These are phyloP conservation scores for Lepidurus packardi DNA, from an alignment of 1,140 invertebrate species.

Conservation along the genomic window DNA sequence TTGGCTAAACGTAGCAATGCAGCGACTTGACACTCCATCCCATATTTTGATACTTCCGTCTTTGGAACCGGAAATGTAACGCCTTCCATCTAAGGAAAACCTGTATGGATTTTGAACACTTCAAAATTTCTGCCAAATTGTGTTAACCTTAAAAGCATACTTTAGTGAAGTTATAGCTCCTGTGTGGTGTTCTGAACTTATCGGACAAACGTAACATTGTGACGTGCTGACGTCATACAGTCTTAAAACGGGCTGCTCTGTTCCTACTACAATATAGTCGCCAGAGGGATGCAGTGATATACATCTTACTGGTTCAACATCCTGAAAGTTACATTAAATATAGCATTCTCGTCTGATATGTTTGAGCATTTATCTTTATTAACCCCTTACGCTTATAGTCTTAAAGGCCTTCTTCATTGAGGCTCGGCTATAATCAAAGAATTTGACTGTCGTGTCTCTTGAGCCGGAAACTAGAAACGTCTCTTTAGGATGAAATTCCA, in stretches of 20 bases:
- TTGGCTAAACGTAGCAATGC: constrained; percentile 85
- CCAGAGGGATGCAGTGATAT: constrained; percentile 92
- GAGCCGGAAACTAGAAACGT: constrained; percentile 91
- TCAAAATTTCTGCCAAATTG: not conserved
- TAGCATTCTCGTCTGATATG: not conserved
- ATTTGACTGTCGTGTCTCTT: constrained; percentile 84
- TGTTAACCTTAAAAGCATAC: constrained; percentile 36
- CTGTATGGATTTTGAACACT: constrained; percentile 37
- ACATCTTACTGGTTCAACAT: constrained; percentile 80
- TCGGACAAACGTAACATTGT: constrained; percentile 89
- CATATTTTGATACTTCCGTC: constrained; percentile 93
- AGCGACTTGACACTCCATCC: constrained; percentile 91
- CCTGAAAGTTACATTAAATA: constrained; percentile 51
- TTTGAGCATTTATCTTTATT: too few species aligned
- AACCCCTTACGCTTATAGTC: constrained; percentile 61
- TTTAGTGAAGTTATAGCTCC: constrained; percentile 73
- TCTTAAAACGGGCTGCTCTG: constrained; percentile 81
- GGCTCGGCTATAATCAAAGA: constrained; percentile 97
- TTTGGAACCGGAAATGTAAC: constrained; percentile 83
- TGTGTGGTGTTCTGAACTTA: constrained; percentile 86
- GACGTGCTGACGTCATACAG: constrained; percentile 92
- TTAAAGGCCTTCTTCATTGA: constrained; percentile 97
- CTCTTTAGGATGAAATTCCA: constrained; percentile 91
- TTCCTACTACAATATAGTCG: constrained; percentile 88
- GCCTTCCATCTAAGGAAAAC: constrained; percentile 37